Percentiles rank a stretch among this genome's conserved stretches.
These are phyloP conservation scores for Labroides dimidiatus DNA, from an alignment of 2,797 vertebrate species.

Conservation along the genomic window DNA sequence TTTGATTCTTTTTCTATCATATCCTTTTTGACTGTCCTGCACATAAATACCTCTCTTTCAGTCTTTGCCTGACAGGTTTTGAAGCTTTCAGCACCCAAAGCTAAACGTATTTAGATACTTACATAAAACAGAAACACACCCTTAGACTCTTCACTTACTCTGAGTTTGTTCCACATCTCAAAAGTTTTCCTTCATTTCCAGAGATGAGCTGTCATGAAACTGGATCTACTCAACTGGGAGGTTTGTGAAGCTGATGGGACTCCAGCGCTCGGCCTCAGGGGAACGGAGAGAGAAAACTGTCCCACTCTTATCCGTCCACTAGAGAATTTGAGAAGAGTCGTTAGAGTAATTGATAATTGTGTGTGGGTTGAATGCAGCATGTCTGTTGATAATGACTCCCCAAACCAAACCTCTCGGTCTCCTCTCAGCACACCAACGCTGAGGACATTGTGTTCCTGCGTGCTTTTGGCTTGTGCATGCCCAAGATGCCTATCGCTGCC, in stretches of 20 bases:
- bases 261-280: conserved; percentile 37
- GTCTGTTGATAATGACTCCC: conserved; percentile 60
- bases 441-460: conserved; percentile 50
- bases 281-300: conserved; percentile 47
- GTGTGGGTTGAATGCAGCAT: conserved; percentile 54
- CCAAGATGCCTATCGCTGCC: conserved; percentile 69
- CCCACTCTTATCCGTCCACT: conserved; percentile 55
- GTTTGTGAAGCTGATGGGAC: conserved; percentile 26
- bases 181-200: conserved; percentile 9
- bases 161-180: not conserved
- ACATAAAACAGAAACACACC: not conserved
- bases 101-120: no score
- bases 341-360: conserved; percentile 73
- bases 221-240: conserved; percentile 35
- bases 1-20: no score
- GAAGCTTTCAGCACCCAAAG: no score
- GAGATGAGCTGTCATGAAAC: conserved; percentile 34
- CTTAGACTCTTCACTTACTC: conserved; percentile 15
- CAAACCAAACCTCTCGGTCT: conserved; percentile 49
- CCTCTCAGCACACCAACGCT: conserved; percentile 20
- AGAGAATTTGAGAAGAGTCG: conserved; percentile 62
- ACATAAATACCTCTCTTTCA: no score
- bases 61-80: no score
- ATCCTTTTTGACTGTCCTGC: no score
- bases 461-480: conserved; percentile 41